Evolutionary conservation across 2,888 invertebrate species (phyloP).

Genomic region (Nezara viridula): DNA sequence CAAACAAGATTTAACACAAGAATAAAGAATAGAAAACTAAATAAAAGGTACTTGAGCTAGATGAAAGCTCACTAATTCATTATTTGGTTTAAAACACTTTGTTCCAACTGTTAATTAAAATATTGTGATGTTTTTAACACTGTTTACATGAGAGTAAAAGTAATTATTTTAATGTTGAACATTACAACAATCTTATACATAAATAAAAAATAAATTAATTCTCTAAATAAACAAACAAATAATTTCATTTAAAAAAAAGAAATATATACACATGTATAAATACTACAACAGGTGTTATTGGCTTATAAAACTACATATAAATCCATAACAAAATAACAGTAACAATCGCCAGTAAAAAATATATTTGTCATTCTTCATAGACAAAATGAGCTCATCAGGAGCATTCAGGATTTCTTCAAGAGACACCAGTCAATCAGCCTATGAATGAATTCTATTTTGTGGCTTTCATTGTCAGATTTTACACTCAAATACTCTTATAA

Average conservation of each 20-base stretch:
- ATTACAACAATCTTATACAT: neutral
- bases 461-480: neutral
- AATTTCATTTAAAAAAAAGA: slow-evolving; percentile 15
- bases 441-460: neutral
- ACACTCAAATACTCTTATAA: slow-evolving; percentile 1
- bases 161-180: neutral
- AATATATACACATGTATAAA: neutral
- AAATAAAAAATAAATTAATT: slow-evolving; percentile 21
- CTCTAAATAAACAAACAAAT: slow-evolving; percentile 15
- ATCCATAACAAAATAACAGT: slow-evolving; percentile 30
- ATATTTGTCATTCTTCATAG: neutral
- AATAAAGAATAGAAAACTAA: neutral
- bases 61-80: neutral
- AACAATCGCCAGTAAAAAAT: slow-evolving; percentile 34
- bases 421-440: neutral
- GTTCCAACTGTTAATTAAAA: neutral
- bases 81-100: neutral
- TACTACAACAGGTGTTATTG: neutral
- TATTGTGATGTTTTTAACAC: neutral
- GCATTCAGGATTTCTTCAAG: neutral
- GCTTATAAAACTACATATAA: slow-evolving; percentile 4
- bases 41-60: neutral
- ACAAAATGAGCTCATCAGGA: neutral
- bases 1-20: neutral
- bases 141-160: too few relatives aligned